Conservation (phyloP, 2,888 invertebrate species). For the Lithophane semibrunnea region DNA sequence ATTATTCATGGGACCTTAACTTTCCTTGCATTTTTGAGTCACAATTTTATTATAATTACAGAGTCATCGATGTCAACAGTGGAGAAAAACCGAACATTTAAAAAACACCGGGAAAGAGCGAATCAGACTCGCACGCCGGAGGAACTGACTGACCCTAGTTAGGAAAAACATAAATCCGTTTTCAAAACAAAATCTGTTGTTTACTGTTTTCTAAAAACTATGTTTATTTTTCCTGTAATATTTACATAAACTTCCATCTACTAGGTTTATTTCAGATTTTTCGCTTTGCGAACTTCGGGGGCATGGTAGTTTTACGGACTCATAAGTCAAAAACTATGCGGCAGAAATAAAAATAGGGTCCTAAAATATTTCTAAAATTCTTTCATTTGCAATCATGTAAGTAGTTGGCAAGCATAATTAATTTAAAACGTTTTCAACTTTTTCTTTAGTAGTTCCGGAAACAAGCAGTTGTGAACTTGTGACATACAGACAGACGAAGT, state of each 20-base stretch:
- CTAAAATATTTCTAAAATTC: background rate
- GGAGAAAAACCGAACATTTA: background rate
- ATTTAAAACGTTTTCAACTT: background rate
- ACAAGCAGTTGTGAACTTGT: background rate
- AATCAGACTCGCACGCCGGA: background rate
- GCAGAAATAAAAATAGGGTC: too few relatives aligned
- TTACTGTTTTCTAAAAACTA: background rate
- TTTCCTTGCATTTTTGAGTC: conserved; percentile 7
- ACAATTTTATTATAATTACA: background rate
- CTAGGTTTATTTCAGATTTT: background rate
- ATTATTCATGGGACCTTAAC: background rate
- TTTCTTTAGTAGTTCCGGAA: background rate
- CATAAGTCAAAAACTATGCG: too few relatives aligned
- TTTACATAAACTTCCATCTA: background rate
- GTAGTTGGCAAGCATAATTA: background rate
- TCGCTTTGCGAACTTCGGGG: background rate
- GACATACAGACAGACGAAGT: background rate
- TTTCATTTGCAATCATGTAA: background rate
- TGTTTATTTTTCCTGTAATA: background rate
- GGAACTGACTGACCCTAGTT: background rate
- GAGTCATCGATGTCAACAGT: background rate
- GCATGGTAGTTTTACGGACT: background rate
- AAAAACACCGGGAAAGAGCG: background rate
- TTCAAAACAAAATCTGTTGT: background rate
- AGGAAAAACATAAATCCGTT: background rate